These are phyloP conservation scores for Drosophila fungiperda DNA, from an alignment of 2,888 invertebrate species.

Conservation along the genomic window DNA sequence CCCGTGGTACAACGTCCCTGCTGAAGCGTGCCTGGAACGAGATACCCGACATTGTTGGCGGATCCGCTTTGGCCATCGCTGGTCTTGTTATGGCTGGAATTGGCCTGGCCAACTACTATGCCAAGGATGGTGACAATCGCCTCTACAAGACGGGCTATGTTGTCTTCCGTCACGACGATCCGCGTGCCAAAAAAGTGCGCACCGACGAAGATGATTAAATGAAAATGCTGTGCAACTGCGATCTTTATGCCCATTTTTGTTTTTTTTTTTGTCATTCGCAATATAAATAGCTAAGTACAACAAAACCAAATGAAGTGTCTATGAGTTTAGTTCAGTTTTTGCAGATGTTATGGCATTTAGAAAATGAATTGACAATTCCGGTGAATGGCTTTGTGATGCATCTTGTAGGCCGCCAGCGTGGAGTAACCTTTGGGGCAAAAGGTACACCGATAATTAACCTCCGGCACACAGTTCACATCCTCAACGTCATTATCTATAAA, in stretches of 20 bases:
- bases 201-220: slow-evolving; percentile 85
- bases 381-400: slow-evolving; percentile 51
- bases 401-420: slow-evolving; percentile 51
- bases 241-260: slow-evolving; percentile 22
- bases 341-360: slow-evolving; percentile 19
- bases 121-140: slow-evolving; percentile 88
- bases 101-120: slow-evolving; percentile 86
- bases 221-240: slow-evolving; percentile 24
- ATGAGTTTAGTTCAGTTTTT: neutral
- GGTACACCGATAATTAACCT: slow-evolving; percentile 36
- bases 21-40: slow-evolving; percentile 87
- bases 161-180: slow-evolving; percentile 89
- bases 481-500: slow-evolving; percentile 25
- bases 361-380: slow-evolving; percentile 22
- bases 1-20: slow-evolving; percentile 77
- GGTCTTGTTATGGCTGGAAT: slow-evolving; percentile 86
- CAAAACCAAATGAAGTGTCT: slow-evolving; percentile 13
- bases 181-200: slow-evolving; percentile 87
- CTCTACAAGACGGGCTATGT: slow-evolving; percentile 88
- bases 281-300: slow-evolving; percentile 64
- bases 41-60: slow-evolving; percentile 90
- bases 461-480: slow-evolving; percentile 6
- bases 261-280: slow-evolving; percentile 36
- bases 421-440: slow-evolving; percentile 42
- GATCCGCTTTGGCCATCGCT: slow-evolving; percentile 87